Base-by-base conservation (phyloP, 2,888 invertebrate genomes). In the Horisme vitalbata region DNA sequence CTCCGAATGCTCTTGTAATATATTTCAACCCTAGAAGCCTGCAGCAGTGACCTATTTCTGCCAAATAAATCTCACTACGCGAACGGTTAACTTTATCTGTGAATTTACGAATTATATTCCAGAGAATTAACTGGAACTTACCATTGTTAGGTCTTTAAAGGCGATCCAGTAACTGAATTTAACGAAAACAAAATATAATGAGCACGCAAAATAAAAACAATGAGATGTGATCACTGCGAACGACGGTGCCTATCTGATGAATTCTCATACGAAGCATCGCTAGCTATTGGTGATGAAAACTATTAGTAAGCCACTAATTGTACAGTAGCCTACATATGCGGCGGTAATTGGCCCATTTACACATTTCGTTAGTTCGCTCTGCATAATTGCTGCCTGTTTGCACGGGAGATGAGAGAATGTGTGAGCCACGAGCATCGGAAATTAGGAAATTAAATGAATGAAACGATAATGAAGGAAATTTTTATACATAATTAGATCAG, bases 311-410 rank as follows among this genome's bases (percentile, higher is more conserved):
- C 71, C 71, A 85, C 88, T 89, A 89, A 89, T 88, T 89, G 87
- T 79, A 72, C 78, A 65, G 79, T 78, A 86, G 85, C 87, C 87
- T 87, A 87, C 88, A 88, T 88, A 79, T 72, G 59, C 73, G 65
- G 70, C 83, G 87, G 87, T 89, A 89, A 89, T 89, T 89, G 89
- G 75, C 69, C 87, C 84, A 89, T 89, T 88, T 89, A 88, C 88
- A 88, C 86, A 78, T 86, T 84, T 86, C 70, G 88, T 88, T 88
- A 89, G 89, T 82, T 76, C 65, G 66, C 65, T 73, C 69, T 78
- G 81, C 78, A 83, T 88, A 89, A 89, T 88, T 88, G 80, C 74
- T 71, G 75, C 61, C 73, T 80, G 79, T 87, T 86, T 85, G 78
- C 79, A 75, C 66, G 66, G 63, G 68, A 77, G 72, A 79, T 76